Base-by-base conservation (phyloP, 2,797 vertebrate genomes). In the Columba guinea region DNA sequence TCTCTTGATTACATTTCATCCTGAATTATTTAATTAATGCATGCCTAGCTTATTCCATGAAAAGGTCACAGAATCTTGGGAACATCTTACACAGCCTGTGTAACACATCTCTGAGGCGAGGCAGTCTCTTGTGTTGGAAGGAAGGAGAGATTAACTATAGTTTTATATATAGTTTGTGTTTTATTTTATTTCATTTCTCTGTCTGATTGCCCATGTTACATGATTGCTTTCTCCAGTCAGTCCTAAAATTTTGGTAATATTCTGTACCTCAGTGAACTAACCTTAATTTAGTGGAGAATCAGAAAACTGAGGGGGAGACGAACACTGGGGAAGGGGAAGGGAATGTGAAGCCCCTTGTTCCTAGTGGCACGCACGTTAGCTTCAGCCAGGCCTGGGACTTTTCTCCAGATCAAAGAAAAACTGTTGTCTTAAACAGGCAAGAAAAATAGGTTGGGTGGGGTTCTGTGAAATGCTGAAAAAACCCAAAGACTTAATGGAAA, bases 1-100 rank as follows among this genome's bases (percentile, higher is more conserved):
- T 97, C 95, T 96, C 86, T 94, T 97, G 95, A 97, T 97, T 96
- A 97, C 95, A 96, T 97, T 95, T 82, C 77, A 94, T 94, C 91
- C 87, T 91, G 93, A 94, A 96, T 91, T 95, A 96, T 96, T 96
- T 97, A 97, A 96, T 96, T 96, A 95, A 96, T 89, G 96, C 77
- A 95, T 96, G 88, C 90, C 94, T 96, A 84, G 87, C 83, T 96
- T 91, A 95, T 94, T 96, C 80, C 83, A 77, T 82, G 59, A 74
- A 96, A 96, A 97, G 96, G 95, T 93, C 95, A 91, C 80, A 89
- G 53, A 90, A 79, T 87, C 70, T 46, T 94, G 83, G 87, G 85
- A 94, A 90, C 91, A 41, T 95, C 74, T 94, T 67, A 86, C 0
- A 0, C 30, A 87, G 90, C 34, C 91, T 63, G n/a, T 79, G 70